Percentiles rank a stretch among this genome's conserved stretches.
phyloP scores from a whole-genome alignment of 53 echinoderm and acorn worm species.

The Crossaster papposus region DNA sequence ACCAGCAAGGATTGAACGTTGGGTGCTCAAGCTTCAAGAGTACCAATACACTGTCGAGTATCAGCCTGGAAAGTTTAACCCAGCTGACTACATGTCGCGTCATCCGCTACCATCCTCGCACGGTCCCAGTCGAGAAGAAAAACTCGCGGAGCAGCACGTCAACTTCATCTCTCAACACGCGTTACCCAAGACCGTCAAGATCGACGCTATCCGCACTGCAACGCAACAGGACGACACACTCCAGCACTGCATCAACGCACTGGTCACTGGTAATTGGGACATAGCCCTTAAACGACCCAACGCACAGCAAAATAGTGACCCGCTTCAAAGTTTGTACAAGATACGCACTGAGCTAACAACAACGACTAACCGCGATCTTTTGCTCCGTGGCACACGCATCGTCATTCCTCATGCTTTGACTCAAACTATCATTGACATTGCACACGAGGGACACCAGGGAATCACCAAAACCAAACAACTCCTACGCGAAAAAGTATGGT shows the following conservation, averaged over 20 bases:
- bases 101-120: slow-evolving; percentile 43
- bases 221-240: too few relatives aligned
- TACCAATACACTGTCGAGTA: slow-evolving; percentile 51
- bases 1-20: slow-evolving; percentile 56
- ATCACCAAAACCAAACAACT: too few relatives aligned
- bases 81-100: too few relatives aligned
- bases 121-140: background rate
- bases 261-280: too few relatives aligned
- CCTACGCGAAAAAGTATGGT: too few relatives aligned
- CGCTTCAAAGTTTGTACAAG: slow-evolving; percentile 25
- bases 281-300: background rate
- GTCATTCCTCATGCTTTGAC: slow-evolving; percentile 71
- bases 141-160: background rate
- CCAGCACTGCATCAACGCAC: too few relatives aligned
- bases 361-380: slow-evolving; percentile 21
- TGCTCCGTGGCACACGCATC: slow-evolving; percentile 69
- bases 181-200: too few relatives aligned
- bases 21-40: slow-evolving; percentile 47
- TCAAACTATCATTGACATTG: slow-evolving; percentile 31
- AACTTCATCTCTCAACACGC: too few relatives aligned
- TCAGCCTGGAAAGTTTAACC: too few relatives aligned
- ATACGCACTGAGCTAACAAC: slow-evolving; percentile 49
- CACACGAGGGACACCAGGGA: slow-evolving; percentile 47
- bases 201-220: too few relatives aligned
- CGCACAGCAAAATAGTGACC: slow-evolving; percentile 3